Conservation (phyloP, 2,113 vertebrate species). For the Hiodon tergisus region DNA sequence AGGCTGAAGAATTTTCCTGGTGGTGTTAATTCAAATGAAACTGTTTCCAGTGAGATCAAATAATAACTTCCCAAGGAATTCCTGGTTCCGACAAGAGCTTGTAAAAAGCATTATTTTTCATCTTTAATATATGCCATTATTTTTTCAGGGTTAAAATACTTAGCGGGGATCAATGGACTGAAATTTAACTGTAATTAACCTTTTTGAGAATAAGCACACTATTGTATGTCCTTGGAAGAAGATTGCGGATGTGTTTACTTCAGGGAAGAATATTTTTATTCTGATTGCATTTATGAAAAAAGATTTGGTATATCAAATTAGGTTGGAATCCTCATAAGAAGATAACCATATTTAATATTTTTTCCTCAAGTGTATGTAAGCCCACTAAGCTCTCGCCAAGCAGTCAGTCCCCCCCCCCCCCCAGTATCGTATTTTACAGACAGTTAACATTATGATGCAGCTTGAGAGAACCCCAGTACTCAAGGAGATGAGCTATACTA, state of each 20-base stretch:
- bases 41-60: constrained; percentile 22
- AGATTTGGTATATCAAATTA: neutral
- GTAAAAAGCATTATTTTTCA: too few species aligned
- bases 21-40: constrained; percentile 42
- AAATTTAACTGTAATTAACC: neutral
- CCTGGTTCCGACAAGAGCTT: constrained; percentile 13
- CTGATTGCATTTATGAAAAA: neutral
- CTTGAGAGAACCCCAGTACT: neutral
- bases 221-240: neutral
- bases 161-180: neutral
- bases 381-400: neutral
- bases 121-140: neutral
- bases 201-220: neutral
- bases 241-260: neutral
- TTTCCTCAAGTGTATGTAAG: neutral
- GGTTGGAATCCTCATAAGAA: neutral
- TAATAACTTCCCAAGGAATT: constrained; percentile 28
- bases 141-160: neutral
- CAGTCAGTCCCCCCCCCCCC: neutral
- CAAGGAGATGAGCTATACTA: neutral
- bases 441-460: constrained; percentile 9
- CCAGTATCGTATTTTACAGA: neutral
- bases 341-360: constrained; percentile 3
- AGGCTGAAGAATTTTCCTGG: constrained; percentile 38
- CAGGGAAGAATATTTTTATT: neutral